Evolutionary conservation across 30 jellyfish, hydroid and myxozoan species (phyloP), one percentile per base, ranked within the genome.

Genomic region (Chrysaora quinquecirrha): DNA sequence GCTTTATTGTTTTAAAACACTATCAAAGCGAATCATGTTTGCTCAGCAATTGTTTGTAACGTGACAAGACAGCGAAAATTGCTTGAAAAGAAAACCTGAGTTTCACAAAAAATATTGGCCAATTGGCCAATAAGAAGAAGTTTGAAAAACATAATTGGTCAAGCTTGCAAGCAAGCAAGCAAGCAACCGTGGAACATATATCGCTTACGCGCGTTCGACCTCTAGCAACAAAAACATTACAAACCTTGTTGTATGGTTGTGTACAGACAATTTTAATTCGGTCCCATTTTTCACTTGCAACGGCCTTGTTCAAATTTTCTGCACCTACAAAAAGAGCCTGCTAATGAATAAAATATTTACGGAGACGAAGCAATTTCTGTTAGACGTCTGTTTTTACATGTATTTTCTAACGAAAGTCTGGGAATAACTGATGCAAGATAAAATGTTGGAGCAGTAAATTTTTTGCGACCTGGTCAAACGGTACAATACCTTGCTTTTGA

Each of bases 191-290:
- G n/a, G n/a, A n/a, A n/a, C n/a, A n/a, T n/a, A n/a, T n/a, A n/a
- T n/a, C n/a, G n/a, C n/a, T n/a, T n/a, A n/a, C n/a, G n/a, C n/a
- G n/a, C n/a, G n/a, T n/a, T n/a, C n/a, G n/a, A n/a, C n/a, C n/a
- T n/a, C n/a, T n/a, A n/a, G n/a, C n/a, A 64, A 64, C 30, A 6
- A 64, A 30, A 18, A 3, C 29, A 18, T 2, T 4, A 0, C 1
- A n/a, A 19, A 93, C 98, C 96, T 93, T 96, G 69, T 87, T 76
- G 61, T 86, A 93, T 49, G 97, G 98, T 43, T 93, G 98, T 4
- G 98, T 80, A 74, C 98, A 93, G 20, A 81, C 94, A 43, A 93
- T 48, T 83, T 93, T 93, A 21, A 93, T 83, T 61, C 90, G 89
- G 70, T 93, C 97, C 98, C 98, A 93, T 71, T 80, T 93, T 78